Base-by-base conservation (phyloP, 64 coral and sea anemone species). In the Stylophora pistillata region DNA sequence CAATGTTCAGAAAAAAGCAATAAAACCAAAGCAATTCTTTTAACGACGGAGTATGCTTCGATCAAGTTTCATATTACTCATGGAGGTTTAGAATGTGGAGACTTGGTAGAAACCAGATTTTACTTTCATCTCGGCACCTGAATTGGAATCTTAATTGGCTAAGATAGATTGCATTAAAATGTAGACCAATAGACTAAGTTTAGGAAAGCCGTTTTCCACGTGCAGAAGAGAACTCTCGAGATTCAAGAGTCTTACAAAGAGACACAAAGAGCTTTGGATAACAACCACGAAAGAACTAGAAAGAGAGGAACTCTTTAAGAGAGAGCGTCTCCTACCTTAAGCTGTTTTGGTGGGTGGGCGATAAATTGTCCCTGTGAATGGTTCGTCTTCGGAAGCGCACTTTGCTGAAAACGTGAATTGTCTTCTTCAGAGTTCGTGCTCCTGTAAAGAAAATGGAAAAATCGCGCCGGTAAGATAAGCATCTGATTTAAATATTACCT, bases 401-500 rank as follows among this genome's bases (percentile, higher is more conserved):
- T 68, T 68, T 25, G 23, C 2, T 25, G 26, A 21, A 68, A 68
- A 68, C 64, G 64, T 27, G 64, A 25, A 68, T 25, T 23, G 20
- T n/a, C 26, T 25, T 21, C 12, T n/a, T n/a, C 10, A 26, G n/a
- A 27, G n/a, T 68, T 25, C 30, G 34, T 53, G 20, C n/a, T 69
- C 32, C 80, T 84, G 58, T 32, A 84, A 52, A 16, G 62, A 20
- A 54, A 84, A 65, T 13, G 25, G 34, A n/a, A 84, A 47, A 84
- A 70, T 27, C 80, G 61, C 23, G 80, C 80, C 41, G 28, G 82
- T 1, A 20, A 86, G 82, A 92, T 92, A 74, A 86, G 73, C 78
- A 86, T 78, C 90, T 92, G 73, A 86, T 92, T 85, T 91, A 66
- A 86, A 82, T 92, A 77, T 86, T 65, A 34, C 77, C 21, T 75